Evolutionary conservation across 2,797 vertebrate genomes (phyloP).

Genomic region (Hirundo rustica): DNA sequence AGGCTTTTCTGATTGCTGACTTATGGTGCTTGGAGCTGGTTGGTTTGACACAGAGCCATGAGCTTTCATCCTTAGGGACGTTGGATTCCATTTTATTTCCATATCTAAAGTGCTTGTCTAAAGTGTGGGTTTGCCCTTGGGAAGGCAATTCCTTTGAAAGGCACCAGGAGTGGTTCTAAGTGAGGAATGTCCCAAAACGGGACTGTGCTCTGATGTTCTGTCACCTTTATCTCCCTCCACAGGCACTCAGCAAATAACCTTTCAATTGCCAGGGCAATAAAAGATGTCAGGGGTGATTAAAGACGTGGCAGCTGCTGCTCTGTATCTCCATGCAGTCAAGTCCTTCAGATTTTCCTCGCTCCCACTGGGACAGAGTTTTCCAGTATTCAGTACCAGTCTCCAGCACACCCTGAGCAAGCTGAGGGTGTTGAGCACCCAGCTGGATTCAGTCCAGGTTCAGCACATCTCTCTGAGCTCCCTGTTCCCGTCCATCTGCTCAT

Average conservation of each 20-base stretch:
- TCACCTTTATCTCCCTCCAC: neutral
- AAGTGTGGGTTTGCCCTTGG: neutral
- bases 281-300: neutral
- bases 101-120: neutral
- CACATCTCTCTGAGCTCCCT: neutral
- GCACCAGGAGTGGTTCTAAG: neutral
- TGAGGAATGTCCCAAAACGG: neutral
- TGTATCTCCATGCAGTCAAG: neutral
- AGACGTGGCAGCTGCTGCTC: neutral
- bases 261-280: neutral
- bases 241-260: neutral
- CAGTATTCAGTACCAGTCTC: accelerated
- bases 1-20: neutral
- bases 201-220: neutral
- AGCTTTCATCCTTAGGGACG: neutral
- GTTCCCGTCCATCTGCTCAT: accelerated
- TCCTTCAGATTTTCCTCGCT: neutral
- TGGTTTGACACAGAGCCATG: neutral
- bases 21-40: neutral
- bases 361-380: neutral
- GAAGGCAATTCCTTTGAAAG: neutral
- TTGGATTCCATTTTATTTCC: neutral
- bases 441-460: neutral
- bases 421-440: neutral
- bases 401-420: neutral